Conservation (phyloP, 2,113 vertebrate genomes). For the Sialia sialis region DNA sequence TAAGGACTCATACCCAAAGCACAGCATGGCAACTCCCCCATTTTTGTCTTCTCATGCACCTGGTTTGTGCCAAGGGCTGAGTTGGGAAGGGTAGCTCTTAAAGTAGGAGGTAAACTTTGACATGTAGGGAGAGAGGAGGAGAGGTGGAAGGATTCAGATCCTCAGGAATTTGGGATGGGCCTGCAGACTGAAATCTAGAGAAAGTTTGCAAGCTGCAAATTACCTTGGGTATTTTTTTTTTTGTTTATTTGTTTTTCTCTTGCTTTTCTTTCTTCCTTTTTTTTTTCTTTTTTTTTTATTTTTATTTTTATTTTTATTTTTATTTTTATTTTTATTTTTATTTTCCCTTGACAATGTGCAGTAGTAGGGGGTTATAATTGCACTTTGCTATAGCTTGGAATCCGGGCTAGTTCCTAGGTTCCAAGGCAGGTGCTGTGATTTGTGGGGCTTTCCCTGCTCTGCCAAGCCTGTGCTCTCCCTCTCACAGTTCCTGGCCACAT, state of each 20-base stretch:
- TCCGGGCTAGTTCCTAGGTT: neutral
- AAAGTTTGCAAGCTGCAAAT: neutral
- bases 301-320: neutral
- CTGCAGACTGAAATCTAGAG: neutral
- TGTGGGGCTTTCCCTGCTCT: neutral
- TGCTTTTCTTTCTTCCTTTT: neutral
- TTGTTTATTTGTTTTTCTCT: neutral
- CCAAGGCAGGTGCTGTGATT: neutral
- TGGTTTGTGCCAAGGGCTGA: neutral
- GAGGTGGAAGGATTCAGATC: neutral
- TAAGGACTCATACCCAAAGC: neutral
- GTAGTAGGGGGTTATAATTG: neutral
- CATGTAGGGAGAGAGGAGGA: neutral
- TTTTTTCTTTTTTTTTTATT: neutral
- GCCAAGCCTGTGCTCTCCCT: neutral
- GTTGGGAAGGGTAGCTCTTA: fast-evolving
- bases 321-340: neutral
- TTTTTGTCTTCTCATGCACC: neutral
- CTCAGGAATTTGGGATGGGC: neutral
- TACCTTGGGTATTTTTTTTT: neutral
- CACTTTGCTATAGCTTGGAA: neutral
- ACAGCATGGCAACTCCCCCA: neutral
- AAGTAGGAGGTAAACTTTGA: neutral
- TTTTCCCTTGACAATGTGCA: too few relatives aligned
- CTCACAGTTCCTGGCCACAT: neutral